Conservation (phyloP, 2,797 vertebrate species). For the Parauchenoglanis punctatus region DNA sequence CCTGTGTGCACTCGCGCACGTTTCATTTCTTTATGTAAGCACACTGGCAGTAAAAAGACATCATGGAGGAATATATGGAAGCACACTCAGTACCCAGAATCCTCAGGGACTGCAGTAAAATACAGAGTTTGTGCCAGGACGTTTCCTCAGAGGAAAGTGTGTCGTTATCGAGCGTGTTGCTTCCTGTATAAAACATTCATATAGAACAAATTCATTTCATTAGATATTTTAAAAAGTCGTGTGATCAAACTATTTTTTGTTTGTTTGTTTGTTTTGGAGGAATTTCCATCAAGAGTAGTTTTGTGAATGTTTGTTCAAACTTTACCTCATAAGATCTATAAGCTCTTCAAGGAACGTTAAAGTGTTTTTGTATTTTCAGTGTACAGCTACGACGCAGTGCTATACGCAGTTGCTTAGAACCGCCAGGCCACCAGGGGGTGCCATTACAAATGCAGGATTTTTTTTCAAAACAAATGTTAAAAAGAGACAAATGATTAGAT, state of each 20-base stretch:
- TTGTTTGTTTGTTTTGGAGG: no score
- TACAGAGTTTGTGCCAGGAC: conserved; percentile 37
- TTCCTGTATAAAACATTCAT: conserved; percentile 36
- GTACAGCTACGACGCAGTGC: neutral
- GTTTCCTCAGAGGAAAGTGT: conserved; percentile 20
- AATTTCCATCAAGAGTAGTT: neutral
- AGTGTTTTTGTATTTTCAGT: neutral
- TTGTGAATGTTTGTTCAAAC: neutral
- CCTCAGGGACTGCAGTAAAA: conserved; percentile 53
- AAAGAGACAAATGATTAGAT: neutral
- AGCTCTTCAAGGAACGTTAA: neutral
- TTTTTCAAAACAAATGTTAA: neutral
- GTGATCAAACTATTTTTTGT: neutral
- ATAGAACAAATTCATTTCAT: conserved; percentile 22
- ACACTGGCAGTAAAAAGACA: conserved; percentile 41
- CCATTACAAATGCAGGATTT: neutral
- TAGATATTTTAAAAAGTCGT: neutral
- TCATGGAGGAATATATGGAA: conserved; percentile 46
- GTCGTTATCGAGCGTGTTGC: conserved; percentile 40
- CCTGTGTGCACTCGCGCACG: neutral
- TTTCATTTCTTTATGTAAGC: conserved; percentile 40
- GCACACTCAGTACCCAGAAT: conserved; percentile 5
- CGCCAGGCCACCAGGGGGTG: neutral
- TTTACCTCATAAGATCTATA: neutral
- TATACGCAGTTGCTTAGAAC: neutral